A percentile compares a stretch with the other conserved stretches of the same genome.
Evolutionary conservation across 2,888 invertebrate species (phyloP).

Genomic region (Sesia apiformis): DNA sequence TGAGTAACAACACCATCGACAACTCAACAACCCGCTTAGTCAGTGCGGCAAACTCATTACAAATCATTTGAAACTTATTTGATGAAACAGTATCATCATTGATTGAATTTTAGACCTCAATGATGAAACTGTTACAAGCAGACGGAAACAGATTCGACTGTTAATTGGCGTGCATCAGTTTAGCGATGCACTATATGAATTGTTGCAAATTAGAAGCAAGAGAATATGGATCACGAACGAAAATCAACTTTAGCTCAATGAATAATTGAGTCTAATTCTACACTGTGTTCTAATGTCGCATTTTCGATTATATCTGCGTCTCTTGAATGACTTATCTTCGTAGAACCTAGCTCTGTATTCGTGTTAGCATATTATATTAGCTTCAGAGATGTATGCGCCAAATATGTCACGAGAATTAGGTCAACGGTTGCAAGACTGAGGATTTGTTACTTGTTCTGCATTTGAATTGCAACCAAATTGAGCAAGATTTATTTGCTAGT

Average conservation of each 20-base stretch:
- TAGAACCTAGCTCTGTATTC: background rate
- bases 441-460: background rate
- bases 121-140: background rate
- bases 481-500: background rate
- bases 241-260: background rate
- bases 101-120: no score
- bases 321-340: background rate
- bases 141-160: background rate
- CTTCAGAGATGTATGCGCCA: constrained; percentile 10
- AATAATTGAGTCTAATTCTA: background rate
- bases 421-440: constrained; percentile 9
- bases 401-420: constrained; percentile 18
- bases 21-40: no score
- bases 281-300: background rate
- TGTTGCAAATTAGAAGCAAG: background rate
- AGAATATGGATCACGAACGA: background rate
- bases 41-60: no score
- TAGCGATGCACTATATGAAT: background rate
- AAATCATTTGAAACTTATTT: no score
- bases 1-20: no score
- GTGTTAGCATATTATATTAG: background rate
- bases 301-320: background rate
- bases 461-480: background rate
- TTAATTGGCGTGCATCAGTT: background rate
- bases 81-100: no score